Conservation (phyloP, 1,140 invertebrate species). For the Lucilia cuprina region DNA sequence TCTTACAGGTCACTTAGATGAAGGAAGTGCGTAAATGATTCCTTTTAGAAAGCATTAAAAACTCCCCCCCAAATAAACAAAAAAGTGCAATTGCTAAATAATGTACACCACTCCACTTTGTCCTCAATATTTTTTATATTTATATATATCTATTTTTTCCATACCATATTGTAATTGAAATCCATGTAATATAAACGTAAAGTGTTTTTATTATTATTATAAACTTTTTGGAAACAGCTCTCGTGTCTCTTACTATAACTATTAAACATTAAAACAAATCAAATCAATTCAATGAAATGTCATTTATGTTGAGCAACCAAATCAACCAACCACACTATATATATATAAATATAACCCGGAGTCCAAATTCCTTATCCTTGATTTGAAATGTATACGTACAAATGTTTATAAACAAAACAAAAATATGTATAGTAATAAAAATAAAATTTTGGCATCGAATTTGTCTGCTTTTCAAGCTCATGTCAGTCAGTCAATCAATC, state of each 20-base stretch:
- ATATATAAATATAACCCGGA: not conserved
- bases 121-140: not conserved
- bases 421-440: not conserved
- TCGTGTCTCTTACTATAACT: not conserved
- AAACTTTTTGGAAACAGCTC: not conserved
- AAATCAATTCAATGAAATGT: not conserved
- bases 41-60: slow-evolving; percentile 7
- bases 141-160: not conserved
- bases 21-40: slow-evolving; percentile 35
- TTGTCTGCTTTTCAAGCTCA: not conserved
- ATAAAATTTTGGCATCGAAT: not conserved
- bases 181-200: slow-evolving; percentile 11
- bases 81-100: slow-evolving; percentile 30
- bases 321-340: not conserved
- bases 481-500: not conserved
- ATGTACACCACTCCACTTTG: slow-evolving; percentile 1
- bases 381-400: not conserved
- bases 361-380: not conserved
- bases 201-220: not conserved
- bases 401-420: not conserved
- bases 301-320: not conserved
- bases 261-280: not conserved
- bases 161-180: slow-evolving; percentile 9
- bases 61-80: too few relatives aligned
- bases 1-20: not conserved